Conservation (phyloP, 64 coral and sea anemone species). For the Montipora foliosa region DNA sequence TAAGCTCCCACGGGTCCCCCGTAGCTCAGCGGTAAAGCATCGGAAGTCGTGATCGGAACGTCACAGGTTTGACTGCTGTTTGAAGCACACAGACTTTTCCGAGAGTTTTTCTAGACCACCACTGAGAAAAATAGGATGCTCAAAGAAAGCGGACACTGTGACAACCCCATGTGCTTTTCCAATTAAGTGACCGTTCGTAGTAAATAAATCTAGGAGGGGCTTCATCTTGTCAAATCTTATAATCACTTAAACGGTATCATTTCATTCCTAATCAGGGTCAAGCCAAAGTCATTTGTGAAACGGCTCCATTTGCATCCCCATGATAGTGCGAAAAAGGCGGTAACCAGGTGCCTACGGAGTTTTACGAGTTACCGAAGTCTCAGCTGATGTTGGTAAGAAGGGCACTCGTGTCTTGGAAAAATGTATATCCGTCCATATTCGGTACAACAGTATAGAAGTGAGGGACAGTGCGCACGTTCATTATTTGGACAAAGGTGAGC, state of each 20-base stretch:
- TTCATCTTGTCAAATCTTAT: neutral
- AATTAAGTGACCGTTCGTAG: neutral
- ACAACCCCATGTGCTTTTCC: neutral
- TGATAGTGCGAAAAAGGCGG: neutral
- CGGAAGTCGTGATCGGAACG: too few species aligned
- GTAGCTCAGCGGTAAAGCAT: too few species aligned
- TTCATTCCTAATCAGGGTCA: neutral
- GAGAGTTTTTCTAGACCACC: neutral
- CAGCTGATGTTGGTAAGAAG: neutral
- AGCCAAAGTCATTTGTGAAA: neutral
- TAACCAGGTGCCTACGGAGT: neutral
- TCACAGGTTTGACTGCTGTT: too few species aligned
- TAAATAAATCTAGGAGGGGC: neutral
- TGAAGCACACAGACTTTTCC: neutral
- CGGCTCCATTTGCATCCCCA: neutral
- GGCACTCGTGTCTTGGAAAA: neutral
- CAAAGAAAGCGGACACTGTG: too few species aligned
- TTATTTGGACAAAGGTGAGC: conserved; percentile 17
- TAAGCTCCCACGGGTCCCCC: too few species aligned
- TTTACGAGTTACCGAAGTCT: neutral
- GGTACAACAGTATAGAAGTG: neutral
- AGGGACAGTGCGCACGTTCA: neutral
- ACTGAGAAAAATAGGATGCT: too few species aligned
- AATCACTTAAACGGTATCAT: neutral
- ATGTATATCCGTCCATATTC: neutral